These are phyloP conservation scores for Tineola bisselliella DNA, from an alignment of 2,888 invertebrate genomes.

Conservation along the genomic window DNA sequence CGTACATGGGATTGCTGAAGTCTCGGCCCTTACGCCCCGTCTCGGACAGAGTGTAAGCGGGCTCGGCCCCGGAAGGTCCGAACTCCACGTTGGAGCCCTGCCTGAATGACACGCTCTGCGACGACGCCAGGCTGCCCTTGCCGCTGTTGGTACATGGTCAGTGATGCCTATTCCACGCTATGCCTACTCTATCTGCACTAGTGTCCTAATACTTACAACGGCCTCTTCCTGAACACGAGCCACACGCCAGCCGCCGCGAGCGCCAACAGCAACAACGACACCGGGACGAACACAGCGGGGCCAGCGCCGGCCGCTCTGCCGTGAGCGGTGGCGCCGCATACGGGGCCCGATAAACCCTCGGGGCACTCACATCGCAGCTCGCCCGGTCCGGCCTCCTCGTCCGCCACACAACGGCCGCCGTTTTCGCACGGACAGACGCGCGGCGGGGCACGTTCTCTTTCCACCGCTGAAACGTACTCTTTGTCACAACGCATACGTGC, in stretches of 20 bases:
- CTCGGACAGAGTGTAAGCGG: conserved; percentile 75
- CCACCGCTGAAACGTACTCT: conserved; percentile 68
- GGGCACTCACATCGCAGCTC: conserved; percentile 74
- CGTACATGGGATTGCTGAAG: conserved; percentile 98
- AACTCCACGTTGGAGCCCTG: conserved; percentile 95
- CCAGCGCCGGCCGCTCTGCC: conserved; percentile 73
- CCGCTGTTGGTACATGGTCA: conserved; percentile 69
- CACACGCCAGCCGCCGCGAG: conserved; percentile 80
- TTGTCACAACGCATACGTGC: neutral
- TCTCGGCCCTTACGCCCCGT: conserved; percentile 83
- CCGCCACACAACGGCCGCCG: conserved; percentile 78
- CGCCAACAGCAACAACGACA: conserved; percentile 78
- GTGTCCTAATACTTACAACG: conserved; percentile 75
- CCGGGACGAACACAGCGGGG: conserved; percentile 83
- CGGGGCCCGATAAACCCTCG: conserved; percentile 73
- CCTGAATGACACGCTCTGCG: conserved; percentile 91
- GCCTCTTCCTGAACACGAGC: conserved; percentile 82
- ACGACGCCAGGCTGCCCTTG: conserved; percentile 81
- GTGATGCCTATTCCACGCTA: too few species aligned
- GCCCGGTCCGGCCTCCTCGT: conserved; percentile 42
- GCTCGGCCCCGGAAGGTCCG: conserved; percentile 74
- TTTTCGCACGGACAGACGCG: conserved; percentile 86
- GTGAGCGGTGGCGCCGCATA: conserved; percentile 65
- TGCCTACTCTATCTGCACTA: neutral
- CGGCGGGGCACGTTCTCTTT: conserved; percentile 78